These are phyloP conservation scores for Paguma larvata DNA, from an alignment of 2,797 vertebrate genomes.

Conservation along the genomic window DNA sequence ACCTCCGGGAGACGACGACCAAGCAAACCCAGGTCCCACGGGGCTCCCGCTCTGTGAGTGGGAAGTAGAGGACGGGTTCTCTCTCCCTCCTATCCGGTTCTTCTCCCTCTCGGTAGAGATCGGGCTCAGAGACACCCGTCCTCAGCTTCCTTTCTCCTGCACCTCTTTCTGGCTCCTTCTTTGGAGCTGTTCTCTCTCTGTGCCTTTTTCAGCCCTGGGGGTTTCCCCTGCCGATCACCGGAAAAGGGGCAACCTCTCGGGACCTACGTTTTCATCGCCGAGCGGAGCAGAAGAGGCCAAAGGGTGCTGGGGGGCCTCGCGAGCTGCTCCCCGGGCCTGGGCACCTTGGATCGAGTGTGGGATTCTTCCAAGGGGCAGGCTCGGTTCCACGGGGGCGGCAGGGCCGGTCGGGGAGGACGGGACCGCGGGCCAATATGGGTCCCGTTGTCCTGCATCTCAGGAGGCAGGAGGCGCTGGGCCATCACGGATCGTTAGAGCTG, in stretches of 20 bases:
- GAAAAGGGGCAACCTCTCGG: not conserved
- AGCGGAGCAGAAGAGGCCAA: not conserved
- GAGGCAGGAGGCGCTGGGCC: not conserved
- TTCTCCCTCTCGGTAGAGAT: not conserved
- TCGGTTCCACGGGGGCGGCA: not conserved
- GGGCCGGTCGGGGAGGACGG: not conserved
- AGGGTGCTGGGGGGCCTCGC: not conserved
- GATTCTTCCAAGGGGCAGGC: not conserved
- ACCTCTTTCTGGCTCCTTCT: not conserved
- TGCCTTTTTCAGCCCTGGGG: not conserved
- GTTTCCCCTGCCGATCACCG: not conserved
- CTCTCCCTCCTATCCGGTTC: accelerated
- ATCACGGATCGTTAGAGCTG: not conserved
- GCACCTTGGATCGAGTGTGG: not conserved
- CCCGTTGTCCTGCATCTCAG: not conserved
- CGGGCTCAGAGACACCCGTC: not conserved
- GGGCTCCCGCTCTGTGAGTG: not conserved
- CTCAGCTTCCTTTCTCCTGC: not conserved
- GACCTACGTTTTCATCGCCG: not conserved
- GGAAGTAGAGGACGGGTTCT: not conserved
- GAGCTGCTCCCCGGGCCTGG: not conserved
- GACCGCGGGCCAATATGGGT: accelerated
- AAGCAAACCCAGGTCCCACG: accelerated
- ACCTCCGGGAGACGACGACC: accelerated
- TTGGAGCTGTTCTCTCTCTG: not conserved